These are phyloP conservation scores for Drosophila baimaii DNA, from an alignment of 1,140 invertebrate genomes.

Conservation along the genomic window DNA sequence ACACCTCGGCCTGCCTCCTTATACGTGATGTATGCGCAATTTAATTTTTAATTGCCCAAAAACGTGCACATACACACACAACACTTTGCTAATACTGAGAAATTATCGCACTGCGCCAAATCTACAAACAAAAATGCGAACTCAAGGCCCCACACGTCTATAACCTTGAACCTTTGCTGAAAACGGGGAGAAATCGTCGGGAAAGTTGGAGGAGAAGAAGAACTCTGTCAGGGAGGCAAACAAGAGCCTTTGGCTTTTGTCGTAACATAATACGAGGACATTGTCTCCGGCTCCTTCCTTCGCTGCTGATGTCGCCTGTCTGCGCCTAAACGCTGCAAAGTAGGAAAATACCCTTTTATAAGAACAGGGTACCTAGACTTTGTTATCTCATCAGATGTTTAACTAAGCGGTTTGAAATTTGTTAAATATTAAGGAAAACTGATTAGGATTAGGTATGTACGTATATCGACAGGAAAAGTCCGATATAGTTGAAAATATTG, in stretches of 20 bases:
- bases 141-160: conserved; percentile 56
- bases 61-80: conserved; percentile 51
- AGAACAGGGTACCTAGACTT: neutral
- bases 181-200: neutral
- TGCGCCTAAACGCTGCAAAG: conserved; percentile 53
- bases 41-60: conserved; percentile 80
- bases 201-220: conserved; percentile 11
- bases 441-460: no score
- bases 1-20: conserved; percentile 26
- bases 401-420: neutral
- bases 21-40: conserved; percentile 77
- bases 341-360: conserved; percentile 16
- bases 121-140: conserved; percentile 41
- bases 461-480: no score
- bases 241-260: conserved; percentile 56
- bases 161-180: conserved; percentile 70
- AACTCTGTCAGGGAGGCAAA: conserved; percentile 18
- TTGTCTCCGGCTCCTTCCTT: conserved; percentile 39
- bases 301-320: conserved; percentile 43
- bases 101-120: conserved; percentile 64
- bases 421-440: no score
- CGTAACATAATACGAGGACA: conserved; percentile 66
- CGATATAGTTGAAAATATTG: no score
- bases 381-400: neutral
- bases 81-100: conserved; percentile 32